These are phyloP conservation scores for Uria lomvia DNA, from an alignment of 2,113 vertebrate genomes.

Conservation along the genomic window DNA sequence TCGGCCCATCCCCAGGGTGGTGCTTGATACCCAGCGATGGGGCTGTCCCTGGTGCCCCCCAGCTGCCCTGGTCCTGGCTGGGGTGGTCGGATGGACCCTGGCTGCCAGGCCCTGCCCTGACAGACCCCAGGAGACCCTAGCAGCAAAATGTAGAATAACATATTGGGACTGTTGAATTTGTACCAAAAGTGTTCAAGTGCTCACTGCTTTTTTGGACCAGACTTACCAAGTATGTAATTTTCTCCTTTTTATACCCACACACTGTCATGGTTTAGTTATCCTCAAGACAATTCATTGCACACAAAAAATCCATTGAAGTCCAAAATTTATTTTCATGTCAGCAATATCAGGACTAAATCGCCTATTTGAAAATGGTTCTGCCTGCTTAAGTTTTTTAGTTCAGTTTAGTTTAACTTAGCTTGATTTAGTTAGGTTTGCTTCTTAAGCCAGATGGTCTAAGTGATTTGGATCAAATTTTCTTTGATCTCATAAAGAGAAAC, in stretches of 20 bases:
- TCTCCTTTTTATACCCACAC: neutral
- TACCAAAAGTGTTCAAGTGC: neutral
- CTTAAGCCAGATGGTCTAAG: neutral
- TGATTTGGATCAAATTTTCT: neutral
- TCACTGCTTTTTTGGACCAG: neutral
- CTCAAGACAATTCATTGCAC: neutral
- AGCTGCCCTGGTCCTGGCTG: neutral
- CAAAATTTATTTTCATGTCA: neutral
- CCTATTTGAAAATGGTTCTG: neutral
- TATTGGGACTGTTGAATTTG: neutral
- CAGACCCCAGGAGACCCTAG: fast-evolving
- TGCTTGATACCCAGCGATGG: fast-evolving
- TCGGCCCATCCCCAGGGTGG: too few relatives aligned
- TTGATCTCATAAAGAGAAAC: neutral
- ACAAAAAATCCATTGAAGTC: neutral
- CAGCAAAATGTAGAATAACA: neutral
- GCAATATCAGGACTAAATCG: neutral
- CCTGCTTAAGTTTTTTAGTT: neutral
- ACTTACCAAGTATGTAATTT: neutral
- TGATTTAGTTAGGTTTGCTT: neutral
- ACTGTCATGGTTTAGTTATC: neutral
- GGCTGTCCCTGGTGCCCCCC: neutral
- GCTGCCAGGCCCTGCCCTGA: neutral
- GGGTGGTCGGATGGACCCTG: neutral
- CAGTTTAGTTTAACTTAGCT: neutral